Base-by-base conservation (phyloP, 2,797 vertebrate genomes). In the Phoeniculus purpureus region DNA sequence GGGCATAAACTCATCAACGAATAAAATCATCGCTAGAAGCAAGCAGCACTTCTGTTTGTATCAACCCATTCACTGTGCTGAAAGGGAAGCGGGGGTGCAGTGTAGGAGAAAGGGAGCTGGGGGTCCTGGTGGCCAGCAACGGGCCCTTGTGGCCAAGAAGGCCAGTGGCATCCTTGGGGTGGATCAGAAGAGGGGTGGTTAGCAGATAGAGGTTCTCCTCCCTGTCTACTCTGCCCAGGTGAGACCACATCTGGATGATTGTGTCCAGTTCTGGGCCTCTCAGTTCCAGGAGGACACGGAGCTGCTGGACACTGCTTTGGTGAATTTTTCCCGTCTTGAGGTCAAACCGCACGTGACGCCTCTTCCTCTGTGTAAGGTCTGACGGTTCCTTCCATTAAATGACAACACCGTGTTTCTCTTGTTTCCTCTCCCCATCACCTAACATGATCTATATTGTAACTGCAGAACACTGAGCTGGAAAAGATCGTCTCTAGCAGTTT, bases 401-500 rank as follows among this genome's bases (percentile, higher is more conserved):
- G 29, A n/a, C 43, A 51, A 5, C 61, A 45, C 64, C 58, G 9
- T 6, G 15, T 61, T 89, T 7, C 62, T 48, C 52, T 83, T 65
- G 10, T 89, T 92, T 71, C 70, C 54, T 81, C 66, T 31, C 37
- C 47, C 71, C 27, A 29, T 34, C 15, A 15, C 72, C 56, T 73
- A 55, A 48, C 59, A 48, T 4, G 51, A 74, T 26, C 23, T 60
- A 18, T 58, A n/a, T 88, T 51, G 77, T 79, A 91, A 45, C 68
- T 73, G 87, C 83, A 71, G 87, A 77, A 84, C 68, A 54, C 25
- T 88, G 67, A 85, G 62, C 81, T 89, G 76, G 87, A 92, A 95
- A 93, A 91, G 71, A 92, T 86, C 91, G 85, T 79, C 93, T 91
- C 73, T 17, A 81, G 66, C 56, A 18, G 26, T 43, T 94, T 81